phyloP scores from a whole-genome alignment of 2,113 vertebrate species.

The Delphinus delphis region DNA sequence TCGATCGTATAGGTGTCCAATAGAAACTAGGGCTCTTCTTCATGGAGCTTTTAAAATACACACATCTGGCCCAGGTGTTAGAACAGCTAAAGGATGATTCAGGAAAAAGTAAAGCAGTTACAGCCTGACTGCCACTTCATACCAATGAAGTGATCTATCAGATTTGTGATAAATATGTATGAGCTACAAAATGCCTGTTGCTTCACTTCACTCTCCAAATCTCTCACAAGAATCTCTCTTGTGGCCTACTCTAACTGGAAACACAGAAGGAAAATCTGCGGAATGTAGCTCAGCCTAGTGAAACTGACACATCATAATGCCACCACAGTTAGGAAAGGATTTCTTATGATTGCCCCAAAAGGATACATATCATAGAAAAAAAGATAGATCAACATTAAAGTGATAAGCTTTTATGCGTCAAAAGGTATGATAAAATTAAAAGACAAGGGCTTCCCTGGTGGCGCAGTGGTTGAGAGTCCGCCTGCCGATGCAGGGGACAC shows the following conservation, averaged over 20 bases:
- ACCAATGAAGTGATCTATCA: not conserved
- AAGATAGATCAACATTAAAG: not conserved
- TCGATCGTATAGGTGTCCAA: not conserved
- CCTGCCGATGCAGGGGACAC: no score
- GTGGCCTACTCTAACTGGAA: conserved; percentile 18
- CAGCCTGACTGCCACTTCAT: not conserved
- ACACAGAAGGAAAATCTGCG: not conserved
- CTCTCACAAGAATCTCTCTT: not conserved
- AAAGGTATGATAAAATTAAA: not conserved
- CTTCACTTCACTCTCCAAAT: not conserved
- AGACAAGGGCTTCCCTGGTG: not conserved
- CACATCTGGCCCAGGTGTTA: not conserved
- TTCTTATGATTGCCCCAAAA: not conserved
- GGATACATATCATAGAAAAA: not conserved
- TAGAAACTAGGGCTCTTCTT: not conserved
- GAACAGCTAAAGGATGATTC: not conserved
- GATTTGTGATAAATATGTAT: not conserved
- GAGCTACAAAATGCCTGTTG: not conserved
- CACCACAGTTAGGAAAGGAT: conserved; percentile 12
- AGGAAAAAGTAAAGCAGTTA: not conserved
- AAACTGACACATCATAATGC: not conserved
- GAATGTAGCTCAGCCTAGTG: conserved; percentile 7
- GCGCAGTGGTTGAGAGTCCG: no score
- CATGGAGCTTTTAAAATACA: not conserved
- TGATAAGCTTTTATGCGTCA: not conserved